These are phyloP conservation scores for Lophura nycthemera DNA, from an alignment of 2,113 vertebrate species.

Conservation along the genomic window DNA sequence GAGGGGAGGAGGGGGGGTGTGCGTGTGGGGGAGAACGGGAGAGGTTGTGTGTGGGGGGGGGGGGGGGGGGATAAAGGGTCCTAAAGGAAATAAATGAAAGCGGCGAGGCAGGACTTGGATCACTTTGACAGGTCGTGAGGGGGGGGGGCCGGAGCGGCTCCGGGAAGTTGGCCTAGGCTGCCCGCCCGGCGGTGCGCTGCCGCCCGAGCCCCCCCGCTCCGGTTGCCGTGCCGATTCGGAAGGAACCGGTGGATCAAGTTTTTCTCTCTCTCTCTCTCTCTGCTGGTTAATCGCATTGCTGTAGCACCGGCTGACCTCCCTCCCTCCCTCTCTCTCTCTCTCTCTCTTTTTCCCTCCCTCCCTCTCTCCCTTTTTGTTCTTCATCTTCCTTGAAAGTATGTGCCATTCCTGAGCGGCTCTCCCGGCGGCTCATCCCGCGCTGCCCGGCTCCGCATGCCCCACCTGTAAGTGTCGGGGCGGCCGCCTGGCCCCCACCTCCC, in stretches of 20 bases:
- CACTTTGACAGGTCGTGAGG: constrained; percentile 73
- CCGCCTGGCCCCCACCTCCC: not conserved
- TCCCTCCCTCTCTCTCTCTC: constrained; percentile 72
- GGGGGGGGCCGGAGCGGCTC: no score
- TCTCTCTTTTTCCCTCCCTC: constrained; percentile 34
- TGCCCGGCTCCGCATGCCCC: constrained; percentile 75
- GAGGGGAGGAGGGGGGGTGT: no score
- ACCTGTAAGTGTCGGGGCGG: constrained; percentile 78
- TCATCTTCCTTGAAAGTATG: constrained; percentile 82
- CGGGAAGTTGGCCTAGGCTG: constrained; percentile 70
- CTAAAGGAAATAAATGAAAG: not conserved
- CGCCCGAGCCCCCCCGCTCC: not conserved
- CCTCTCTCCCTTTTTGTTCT: constrained; percentile 3
- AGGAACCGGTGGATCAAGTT: constrained; percentile 99
- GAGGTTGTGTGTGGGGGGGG: no score
- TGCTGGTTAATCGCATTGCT: constrained; percentile 82
- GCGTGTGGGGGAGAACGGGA: not conserved
- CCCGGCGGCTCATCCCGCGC: constrained; percentile 78
- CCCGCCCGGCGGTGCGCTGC: no score
- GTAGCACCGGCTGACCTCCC: constrained; percentile 81
- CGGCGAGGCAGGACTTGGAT: constrained; percentile 59
- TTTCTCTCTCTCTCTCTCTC: constrained; percentile 84
- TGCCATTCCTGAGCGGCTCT: constrained; percentile 81
- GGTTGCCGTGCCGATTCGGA: constrained; percentile 80
- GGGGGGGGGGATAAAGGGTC: not conserved